phyloP scores from a whole-genome alignment of 2,797 vertebrate genomes.

The Okamejei kenojei region DNA sequence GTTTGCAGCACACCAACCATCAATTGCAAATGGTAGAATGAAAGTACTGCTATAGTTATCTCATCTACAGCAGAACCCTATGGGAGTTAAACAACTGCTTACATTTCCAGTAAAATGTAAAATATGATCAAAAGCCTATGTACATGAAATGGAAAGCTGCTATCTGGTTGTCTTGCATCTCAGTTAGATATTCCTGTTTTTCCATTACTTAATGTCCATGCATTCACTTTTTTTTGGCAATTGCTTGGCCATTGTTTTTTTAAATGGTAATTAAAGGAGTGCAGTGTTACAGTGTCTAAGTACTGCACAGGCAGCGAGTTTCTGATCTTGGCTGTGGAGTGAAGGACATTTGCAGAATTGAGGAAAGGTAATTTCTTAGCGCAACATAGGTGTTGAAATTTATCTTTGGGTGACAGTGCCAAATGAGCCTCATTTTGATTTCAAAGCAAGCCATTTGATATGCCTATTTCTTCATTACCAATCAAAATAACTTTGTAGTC shows the following conservation, averaged over 20 bases:
- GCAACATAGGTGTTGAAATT: background rate
- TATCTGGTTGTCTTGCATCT: background rate
- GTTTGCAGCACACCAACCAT: background rate
- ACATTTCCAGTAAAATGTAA: conserved; percentile 14
- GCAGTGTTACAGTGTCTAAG: background rate
- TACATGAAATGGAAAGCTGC: background rate
- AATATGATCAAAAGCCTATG: background rate
- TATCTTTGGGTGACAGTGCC: background rate
- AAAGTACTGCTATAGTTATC: background rate
- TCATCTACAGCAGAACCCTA: background rate
- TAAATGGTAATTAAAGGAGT: background rate
- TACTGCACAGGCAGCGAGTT: background rate
- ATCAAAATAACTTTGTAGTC: background rate
- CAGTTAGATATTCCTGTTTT: background rate
- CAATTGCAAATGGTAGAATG: background rate
- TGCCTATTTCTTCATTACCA: background rate
- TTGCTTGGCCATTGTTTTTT: background rate
- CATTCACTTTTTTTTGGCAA: background rate
- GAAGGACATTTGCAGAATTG: background rate
- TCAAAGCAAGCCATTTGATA: background rate
- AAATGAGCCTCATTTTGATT: background rate
- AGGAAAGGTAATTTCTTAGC: background rate
- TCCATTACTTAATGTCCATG: background rate
- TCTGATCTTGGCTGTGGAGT: background rate
- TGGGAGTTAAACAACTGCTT: conserved; percentile 22